Base-by-base conservation (phyloP, 2,113 vertebrate species). In the Choloepus hoffmanni region DNA sequence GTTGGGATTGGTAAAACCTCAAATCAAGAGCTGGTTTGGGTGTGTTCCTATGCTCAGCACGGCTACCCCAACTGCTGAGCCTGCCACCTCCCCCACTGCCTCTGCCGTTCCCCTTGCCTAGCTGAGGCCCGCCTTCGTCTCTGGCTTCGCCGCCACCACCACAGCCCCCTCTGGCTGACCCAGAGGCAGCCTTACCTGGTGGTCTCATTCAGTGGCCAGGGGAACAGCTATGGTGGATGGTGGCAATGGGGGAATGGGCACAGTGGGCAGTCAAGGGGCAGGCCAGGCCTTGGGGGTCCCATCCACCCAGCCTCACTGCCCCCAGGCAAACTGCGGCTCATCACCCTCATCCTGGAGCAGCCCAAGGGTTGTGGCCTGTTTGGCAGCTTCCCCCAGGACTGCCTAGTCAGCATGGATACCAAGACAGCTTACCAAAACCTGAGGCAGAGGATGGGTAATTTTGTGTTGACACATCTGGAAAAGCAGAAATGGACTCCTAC, bases 391-490 rank as follows among this genome's bases (percentile, higher is more conserved):
- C 99, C 99, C 24, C 97, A 99, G 85, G 99, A 99, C 98, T 99
- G 99, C 96, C 97, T 99, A 92, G 99, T 99, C 78, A 99, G 99
- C 95, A 99, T 99, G 81, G 99, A 99, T 86, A 99, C 99, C 24
- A 36, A 99, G 99, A 99, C 99, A 89, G 99, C 99, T 58, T 99
- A 99, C 98, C 99, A 99, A 98, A 99, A 99, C 97, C 98, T 99
- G 97, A 98, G 99, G 82, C 99, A 99, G 98, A 99, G 99, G 97
- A 99, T 99, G 8, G 99, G 99, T 98, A 99, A 99, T 98, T 99
- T 99, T 95, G 99, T 99, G 87, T 99, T 99, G 0, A 99, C 98
- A 3, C 99, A 99, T 50, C 36, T 36, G 36, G 36, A 36, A 36
- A 36, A 36, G 36, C 36, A 36, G 36, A 2, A 36, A 36, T 36